These are phyloP conservation scores for Apodemus agrarius DNA, from an alignment of 2,797 vertebrate species.

Conservation along the genomic window DNA sequence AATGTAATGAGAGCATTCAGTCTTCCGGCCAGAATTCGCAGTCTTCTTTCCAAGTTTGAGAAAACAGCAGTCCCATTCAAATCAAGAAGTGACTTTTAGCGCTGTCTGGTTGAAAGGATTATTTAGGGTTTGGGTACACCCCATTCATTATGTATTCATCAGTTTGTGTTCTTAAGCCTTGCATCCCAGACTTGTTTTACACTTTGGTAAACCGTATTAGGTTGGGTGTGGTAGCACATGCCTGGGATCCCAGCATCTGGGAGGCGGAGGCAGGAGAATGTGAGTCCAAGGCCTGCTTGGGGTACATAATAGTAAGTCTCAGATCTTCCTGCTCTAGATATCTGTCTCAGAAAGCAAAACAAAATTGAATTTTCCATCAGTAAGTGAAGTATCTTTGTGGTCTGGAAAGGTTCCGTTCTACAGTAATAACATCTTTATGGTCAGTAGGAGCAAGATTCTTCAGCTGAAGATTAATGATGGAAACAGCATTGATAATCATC, in stretches of 20 bases:
- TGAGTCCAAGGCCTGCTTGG: background rate
- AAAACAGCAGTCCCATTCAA: conserved; percentile 53
- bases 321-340: background rate
- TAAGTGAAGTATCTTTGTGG: conserved; percentile 43
- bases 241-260: background rate
- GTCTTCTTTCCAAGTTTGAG: conserved; percentile 61
- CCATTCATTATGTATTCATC: background rate
- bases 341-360: background rate
- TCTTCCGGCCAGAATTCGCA: background rate
- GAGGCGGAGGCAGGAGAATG: background rate
- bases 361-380: background rate
- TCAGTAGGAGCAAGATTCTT: conserved; percentile 23
- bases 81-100: conserved; percentile 37
- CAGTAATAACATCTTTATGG: conserved; percentile 44
- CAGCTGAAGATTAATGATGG: conserved; percentile 33
- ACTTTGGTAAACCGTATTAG: conserved; percentile 23
- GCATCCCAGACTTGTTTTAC: conserved; percentile 28
- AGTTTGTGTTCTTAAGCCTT: background rate
- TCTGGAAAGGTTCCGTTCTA: conserved; percentile 30
- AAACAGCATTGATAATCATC: conserved; percentile 33
- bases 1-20: background rate
- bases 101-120: background rate
- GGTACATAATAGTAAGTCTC: background rate
- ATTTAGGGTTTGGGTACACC: background rate
- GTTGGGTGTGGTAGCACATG: background rate